phyloP scores from a whole-genome alignment of 2,888 invertebrate species.

The Amblyjoppa fuscipennis region DNA sequence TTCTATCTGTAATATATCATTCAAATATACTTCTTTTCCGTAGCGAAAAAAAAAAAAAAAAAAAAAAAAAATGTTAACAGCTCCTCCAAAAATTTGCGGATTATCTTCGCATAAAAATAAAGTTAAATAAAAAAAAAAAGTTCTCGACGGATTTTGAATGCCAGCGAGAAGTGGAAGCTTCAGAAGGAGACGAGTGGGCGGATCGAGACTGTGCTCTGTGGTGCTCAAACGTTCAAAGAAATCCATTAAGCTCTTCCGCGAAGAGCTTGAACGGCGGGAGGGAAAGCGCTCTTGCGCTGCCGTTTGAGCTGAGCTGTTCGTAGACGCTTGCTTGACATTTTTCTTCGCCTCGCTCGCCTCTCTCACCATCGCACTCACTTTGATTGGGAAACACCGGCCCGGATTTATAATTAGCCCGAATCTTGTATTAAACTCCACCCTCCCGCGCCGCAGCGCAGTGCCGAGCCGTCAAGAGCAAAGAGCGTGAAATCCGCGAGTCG shows the following conservation, averaged over 20 bases:
- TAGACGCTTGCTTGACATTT: neutral
- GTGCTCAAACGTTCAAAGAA: conserved; percentile 72
- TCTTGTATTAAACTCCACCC: neutral
- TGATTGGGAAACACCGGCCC: neutral
- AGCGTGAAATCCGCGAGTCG: neutral
- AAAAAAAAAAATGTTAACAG: neutral
- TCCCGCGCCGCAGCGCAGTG: no score
- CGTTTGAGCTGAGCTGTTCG: conserved; percentile 29
- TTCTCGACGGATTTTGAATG: conserved; percentile 18
- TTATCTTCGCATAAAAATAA: neutral
- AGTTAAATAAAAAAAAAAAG: conserved; percentile 13
- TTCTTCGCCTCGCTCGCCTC: neutral
- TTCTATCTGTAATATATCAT: no score
- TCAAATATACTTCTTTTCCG: no score
- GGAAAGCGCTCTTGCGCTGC: conserved; percentile 45
- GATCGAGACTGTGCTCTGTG: conserved; percentile 29
- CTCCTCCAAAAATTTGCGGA: conserved; percentile 28
- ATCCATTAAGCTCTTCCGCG: conserved; percentile 71
- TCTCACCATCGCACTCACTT: neutral
- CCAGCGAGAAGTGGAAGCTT: conserved; percentile 2
- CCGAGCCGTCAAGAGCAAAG: neutral
- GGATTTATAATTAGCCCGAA: conserved; percentile 25
- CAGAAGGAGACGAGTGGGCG: conserved; percentile 25
- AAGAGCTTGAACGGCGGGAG: conserved; percentile 46
- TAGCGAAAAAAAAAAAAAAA: neutral